Percentiles rank a stretch among this genome's conserved stretches.
These are phyloP conservation scores for Leuctra nigra DNA, from an alignment of 2,888 invertebrate genomes.

Conservation along the genomic window DNA sequence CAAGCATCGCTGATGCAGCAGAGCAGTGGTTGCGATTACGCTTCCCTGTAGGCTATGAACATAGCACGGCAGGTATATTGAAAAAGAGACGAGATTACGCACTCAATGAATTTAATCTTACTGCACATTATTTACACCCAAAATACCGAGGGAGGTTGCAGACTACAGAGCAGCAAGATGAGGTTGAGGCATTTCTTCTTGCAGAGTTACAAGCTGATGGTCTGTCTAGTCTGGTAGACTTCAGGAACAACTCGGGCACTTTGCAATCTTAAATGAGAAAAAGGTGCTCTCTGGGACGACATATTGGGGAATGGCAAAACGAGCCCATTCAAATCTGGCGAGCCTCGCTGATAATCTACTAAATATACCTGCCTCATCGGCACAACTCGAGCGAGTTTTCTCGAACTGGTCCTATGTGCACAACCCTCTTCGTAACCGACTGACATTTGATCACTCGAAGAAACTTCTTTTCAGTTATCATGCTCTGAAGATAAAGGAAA, in stretches of 20 bases:
- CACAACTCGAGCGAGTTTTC: slow-evolving; percentile 26
- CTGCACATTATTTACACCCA: no score
- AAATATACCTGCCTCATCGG: slow-evolving; percentile 26
- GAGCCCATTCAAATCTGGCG: slow-evolving; percentile 21
- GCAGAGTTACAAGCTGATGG: neutral
- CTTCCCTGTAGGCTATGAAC: slow-evolving; percentile 1
- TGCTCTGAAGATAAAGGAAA: neutral
- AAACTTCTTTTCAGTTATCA: neutral
- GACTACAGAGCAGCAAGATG: slow-evolving; percentile 8
- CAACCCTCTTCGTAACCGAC: neutral
- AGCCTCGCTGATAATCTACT: slow-evolving; percentile 25
- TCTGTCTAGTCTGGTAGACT: neutral
- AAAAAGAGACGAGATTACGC: no score
- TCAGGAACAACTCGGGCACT: neutral
- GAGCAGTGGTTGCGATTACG: slow-evolving; percentile 7
- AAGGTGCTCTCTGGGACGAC: neutral
- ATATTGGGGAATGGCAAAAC: slow-evolving; percentile 27
- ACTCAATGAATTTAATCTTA: no score
- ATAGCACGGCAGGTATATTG: neutral
- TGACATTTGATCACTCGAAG: slow-evolving; percentile 1
- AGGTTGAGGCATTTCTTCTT: neutral
- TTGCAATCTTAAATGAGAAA: no score
- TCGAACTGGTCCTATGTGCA: slow-evolving; percentile 20
- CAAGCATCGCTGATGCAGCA: slow-evolving; percentile 5
- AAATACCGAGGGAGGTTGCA: no score